These are phyloP conservation scores for Cisticola juncidis DNA, from an alignment of 2,113 vertebrate species.

Conservation along the genomic window DNA sequence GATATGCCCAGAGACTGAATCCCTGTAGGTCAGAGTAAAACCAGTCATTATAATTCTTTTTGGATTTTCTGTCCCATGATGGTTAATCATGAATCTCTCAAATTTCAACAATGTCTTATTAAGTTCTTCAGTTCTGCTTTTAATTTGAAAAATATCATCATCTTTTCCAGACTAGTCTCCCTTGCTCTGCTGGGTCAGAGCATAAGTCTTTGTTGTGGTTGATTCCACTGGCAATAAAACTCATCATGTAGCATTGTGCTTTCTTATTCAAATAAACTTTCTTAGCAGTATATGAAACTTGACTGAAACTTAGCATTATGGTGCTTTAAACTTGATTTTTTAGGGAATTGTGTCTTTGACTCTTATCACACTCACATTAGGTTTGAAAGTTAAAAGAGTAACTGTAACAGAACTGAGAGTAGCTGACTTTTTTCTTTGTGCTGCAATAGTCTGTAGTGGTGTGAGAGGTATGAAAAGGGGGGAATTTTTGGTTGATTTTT, in stretches of 20 bases:
- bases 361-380: not conserved
- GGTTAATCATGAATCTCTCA: not conserved
- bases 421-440: not conserved
- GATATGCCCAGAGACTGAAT: not conserved
- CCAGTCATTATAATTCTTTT: not conserved
- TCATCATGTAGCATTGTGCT: not conserved
- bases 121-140: constrained; percentile 26
- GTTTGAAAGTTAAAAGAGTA: not conserved
- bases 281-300: not conserved
- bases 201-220: not conserved
- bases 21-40: not conserved
- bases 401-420: not conserved
- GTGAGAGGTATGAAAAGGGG: not conserved
- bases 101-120: not conserved
- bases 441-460: not conserved
- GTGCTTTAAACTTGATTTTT: not conserved
- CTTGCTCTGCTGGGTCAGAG: not conserved
- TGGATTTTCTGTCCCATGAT: not conserved
- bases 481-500: fast-evolving
- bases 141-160: constrained; percentile 9
- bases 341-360: not conserved
- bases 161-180: not conserved
- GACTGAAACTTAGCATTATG: not conserved
- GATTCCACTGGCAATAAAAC: not conserved
- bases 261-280: not conserved